A percentile compares a stretch with the other conserved stretches of the same genome.
phyloP scores from a whole-genome alignment of 2,888 invertebrate genomes.

The Steromphala cineraria region DNA sequence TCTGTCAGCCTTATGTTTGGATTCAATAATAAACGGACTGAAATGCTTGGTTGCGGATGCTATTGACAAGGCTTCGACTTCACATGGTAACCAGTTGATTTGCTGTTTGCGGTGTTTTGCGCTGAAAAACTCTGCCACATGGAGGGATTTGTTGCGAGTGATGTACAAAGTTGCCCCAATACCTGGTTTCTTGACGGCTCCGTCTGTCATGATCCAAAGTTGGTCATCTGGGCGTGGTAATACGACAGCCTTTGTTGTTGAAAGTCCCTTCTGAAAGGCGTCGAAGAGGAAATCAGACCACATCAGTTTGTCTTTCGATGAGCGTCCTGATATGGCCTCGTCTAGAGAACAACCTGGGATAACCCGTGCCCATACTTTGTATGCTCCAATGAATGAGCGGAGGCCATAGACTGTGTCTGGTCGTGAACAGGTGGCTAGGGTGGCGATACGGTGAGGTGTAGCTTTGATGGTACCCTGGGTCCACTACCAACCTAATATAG shows the following conservation, averaged over 20 bases:
- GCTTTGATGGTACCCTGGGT: constrained; percentile 33
- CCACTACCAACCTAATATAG: constrained; percentile 41
- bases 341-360: constrained; percentile 24
- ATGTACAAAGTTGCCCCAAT: too few relatives aligned
- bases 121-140: too few relatives aligned
- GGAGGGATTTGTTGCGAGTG: too few relatives aligned
- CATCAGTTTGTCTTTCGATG: constrained; percentile 29
- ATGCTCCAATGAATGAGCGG: constrained; percentile 22
- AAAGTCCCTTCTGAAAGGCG: constrained; percentile 16
- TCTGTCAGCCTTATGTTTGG: too few relatives aligned
- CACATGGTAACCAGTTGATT: background rate
- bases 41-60: constrained; percentile 42
- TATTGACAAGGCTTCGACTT: constrained; percentile 30
- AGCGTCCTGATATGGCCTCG: constrained; percentile 24
- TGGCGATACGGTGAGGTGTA: constrained; percentile 26
- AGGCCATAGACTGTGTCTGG: constrained; percentile 10
- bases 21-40: constrained; percentile 34
- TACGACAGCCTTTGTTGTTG: background rate
- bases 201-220: constrained; percentile 31
- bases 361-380: constrained; percentile 28
- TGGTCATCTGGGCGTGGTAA: constrained; percentile 27
- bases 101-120: background rate
- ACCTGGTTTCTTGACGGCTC: too few relatives aligned
- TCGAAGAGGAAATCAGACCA: constrained; percentile 26
- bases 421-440: constrained; percentile 2